Percentiles rank a stretch among this genome's conserved stretches.
Evolutionary conservation across 1,140 invertebrate species (phyloP).

Genomic region (Achroia grisella): DNA sequence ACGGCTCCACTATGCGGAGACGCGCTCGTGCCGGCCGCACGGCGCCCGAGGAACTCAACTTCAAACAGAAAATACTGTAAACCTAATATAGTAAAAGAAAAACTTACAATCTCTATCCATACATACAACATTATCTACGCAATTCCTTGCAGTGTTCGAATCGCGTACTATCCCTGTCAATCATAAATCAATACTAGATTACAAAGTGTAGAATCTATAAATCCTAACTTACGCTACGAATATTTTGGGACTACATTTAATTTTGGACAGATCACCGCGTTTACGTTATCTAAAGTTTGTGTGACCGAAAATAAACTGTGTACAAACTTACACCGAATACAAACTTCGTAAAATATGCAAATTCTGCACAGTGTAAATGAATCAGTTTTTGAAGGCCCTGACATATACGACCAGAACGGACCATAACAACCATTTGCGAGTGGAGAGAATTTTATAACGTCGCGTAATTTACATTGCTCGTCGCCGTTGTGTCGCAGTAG

Average conservation of each 20-base stretch:
- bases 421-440: too few species aligned
- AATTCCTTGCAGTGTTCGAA: not conserved
- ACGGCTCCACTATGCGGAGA: not conserved
- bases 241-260: slow-evolving; percentile 7
- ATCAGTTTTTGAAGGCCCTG: not conserved
- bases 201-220: slow-evolving; percentile 5
- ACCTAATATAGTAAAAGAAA: slow-evolving; percentile 8
- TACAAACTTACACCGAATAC: slow-evolving; percentile 7
- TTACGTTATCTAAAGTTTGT: slow-evolving; percentile 1
- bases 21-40: not conserved
- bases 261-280: slow-evolving; percentile 11
- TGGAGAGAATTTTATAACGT: too few species aligned
- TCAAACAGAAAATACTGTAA: slow-evolving; percentile 22
- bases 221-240: slow-evolving; percentile 9
- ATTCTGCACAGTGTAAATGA: slow-evolving; percentile 2
- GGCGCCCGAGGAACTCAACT: slow-evolving; percentile 17
- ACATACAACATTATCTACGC: slow-evolving; percentile 6
- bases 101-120: slow-evolving; percentile 9
- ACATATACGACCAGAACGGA: too few species aligned
- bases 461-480: too few species aligned
- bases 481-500: too few species aligned
- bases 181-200: slow-evolving; percentile 7
- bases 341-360: slow-evolving; percentile 1
- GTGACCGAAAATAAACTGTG: slow-evolving; percentile 8
- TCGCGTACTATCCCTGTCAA: slow-evolving; percentile 1